Evolutionary conservation across 2,888 invertebrate species (phyloP).

Genomic region (Pediacus dermestoides): DNA sequence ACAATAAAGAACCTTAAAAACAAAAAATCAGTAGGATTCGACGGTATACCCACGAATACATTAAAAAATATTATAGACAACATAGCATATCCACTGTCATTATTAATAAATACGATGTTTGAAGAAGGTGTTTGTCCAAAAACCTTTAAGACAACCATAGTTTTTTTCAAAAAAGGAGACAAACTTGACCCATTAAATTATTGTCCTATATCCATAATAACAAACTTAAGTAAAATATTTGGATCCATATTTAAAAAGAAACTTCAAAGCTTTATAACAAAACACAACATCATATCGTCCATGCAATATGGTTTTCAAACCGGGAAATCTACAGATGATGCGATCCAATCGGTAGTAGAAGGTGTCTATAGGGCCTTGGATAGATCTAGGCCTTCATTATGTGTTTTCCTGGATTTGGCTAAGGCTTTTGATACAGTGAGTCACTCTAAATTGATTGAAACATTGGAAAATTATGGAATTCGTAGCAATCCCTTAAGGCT

Average conservation of each 20-base stretch:
- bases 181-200: constrained; percentile 7
- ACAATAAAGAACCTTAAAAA: constrained; percentile 4
- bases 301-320: constrained; percentile 11
- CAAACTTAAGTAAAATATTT: constrained; percentile 8
- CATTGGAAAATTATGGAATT: constrained; percentile 8
- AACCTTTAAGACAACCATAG: constrained; percentile 8
- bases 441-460: constrained; percentile 4
- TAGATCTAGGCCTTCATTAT: constrained; percentile 4
- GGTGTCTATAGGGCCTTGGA: constrained; percentile 5
- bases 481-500: constrained; percentile 5
- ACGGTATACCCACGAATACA: neutral
- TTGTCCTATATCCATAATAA: constrained; percentile 8
- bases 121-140: constrained; percentile 6
- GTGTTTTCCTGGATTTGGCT: constrained; percentile 8
- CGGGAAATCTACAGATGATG: constrained; percentile 9
- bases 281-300: constrained; percentile 1
- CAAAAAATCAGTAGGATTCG: constrained; percentile 5
- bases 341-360: constrained; percentile 1
- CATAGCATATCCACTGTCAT: constrained; percentile 4
- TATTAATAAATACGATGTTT: constrained; percentile 6
- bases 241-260: constrained; percentile 6
- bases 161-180: constrained; percentile 10
- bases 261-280: constrained; percentile 5
- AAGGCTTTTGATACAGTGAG: too few relatives aligned
- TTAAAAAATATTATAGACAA: constrained; percentile 1